Percentiles rank a stretch among this genome's conserved stretches.
These are phyloP conservation scores for Pammene aurita DNA, from an alignment of 2,888 invertebrate species.

Conservation along the genomic window DNA sequence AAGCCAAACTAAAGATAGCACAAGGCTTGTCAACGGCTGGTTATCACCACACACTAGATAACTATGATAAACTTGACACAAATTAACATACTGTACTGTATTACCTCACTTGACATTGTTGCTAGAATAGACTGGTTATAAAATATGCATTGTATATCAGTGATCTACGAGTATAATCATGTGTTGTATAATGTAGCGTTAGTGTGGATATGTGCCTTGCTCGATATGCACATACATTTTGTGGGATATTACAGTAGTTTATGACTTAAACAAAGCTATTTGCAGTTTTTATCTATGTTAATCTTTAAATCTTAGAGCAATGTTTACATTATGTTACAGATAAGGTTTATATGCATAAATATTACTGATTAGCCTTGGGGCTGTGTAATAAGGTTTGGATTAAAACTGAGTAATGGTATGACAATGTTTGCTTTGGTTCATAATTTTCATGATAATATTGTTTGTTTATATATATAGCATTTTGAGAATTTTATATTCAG, in stretches of 20 bases:
- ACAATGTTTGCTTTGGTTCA: conserved; percentile 22
- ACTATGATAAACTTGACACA: conserved; percentile 77
- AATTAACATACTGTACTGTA: conserved; percentile 62
- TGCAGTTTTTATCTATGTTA: conserved; percentile 30
- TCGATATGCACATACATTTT: conserved; percentile 25
- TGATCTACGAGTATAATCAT: conserved; percentile 31
- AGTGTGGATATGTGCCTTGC: conserved; percentile 30
- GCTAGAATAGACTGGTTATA: conserved; percentile 61
- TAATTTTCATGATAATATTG: conserved; percentile 1
- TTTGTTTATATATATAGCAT: background rate
- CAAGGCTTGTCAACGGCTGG: conserved; percentile 67
- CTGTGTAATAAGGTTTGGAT: conserved; percentile 21
- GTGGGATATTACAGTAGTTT: conserved; percentile 22
- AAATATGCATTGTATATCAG: conserved; percentile 53
- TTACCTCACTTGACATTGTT: conserved; percentile 79
- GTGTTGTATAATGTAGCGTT: conserved; percentile 11
- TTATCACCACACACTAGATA: conserved; percentile 65
- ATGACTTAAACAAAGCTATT: conserved; percentile 18
- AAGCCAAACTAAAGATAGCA: conserved; percentile 39
- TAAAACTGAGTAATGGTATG: conserved; percentile 9
- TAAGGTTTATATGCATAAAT: conserved; percentile 28
- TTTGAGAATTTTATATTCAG: background rate
- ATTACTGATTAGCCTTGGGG: conserved; percentile 18
- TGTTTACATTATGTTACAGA: conserved; percentile 32
- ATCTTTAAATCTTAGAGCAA: conserved; percentile 28